Base-by-base conservation (phyloP, 1,140 invertebrate genomes). In the Drosophila aff. region DNA sequence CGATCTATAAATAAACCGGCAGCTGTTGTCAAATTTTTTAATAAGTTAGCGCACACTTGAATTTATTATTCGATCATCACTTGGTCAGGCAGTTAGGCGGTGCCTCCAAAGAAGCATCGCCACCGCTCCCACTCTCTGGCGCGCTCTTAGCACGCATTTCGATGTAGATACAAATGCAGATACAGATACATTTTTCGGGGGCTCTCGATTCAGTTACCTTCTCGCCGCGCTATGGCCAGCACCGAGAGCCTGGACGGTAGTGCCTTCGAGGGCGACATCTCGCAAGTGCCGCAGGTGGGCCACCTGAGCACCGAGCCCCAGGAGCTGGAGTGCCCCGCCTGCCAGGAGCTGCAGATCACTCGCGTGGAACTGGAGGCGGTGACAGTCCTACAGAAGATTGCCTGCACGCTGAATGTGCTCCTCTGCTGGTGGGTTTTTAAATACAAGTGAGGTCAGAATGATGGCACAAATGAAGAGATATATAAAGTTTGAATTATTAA, bases 301-400 rank as follows among this genome's bases (percentile, higher is more conserved):
- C 91, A 92, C 52, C 72, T 92, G 46, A 52, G 72, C 43, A 65
- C 73, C 3, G 68, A 65, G 28, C 89, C 91, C 1, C 62, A 82
- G 4, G 89, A 92, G 52, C 65, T 92, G 44, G 65, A 81, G 44
- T 92, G 91, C n/a, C 91, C 91, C 23, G 76, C 91, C 36, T 92
- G 91, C 40, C 72, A 79, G n/a, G 65, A 74, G 64, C 49, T 68
- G 18, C 76, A 80, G 33, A 49, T 64, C 6, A 91, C 82, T 1
- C 63, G 52, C 1, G 83, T 92, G n/a, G 63, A 77, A n/a, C 33
- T 21, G 16, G 83, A 92, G 41, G 82, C 91, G 6, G 89, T 91
- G 18, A 92, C 91, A 4, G 33, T 41, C 18, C 18, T 81, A 6
- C 91, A 92, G 55, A 80, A 62, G 58, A 58, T 91, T 31, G 67